Base-by-base conservation (phyloP, 2,113 vertebrate species). In the Egretta garzetta region DNA sequence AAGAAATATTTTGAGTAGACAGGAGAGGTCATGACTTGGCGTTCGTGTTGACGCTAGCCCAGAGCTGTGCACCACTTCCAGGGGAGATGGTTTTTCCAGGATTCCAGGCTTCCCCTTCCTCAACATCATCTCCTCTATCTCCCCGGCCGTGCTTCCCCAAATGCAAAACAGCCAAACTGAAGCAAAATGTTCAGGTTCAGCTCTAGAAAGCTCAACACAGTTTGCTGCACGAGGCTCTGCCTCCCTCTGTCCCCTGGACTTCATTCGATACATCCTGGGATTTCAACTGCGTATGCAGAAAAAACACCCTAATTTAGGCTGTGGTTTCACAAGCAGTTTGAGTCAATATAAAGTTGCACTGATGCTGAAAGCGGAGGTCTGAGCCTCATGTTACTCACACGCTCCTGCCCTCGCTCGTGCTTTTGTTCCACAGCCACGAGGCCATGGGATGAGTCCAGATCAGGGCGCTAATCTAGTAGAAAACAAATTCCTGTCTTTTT, bases 401-500 rank as follows among this genome's bases (percentile, higher is more conserved):
- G 50, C 32, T 77, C 73, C 83, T 67, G 86, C 83, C 55, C n/a
- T 77, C 2, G 0, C 72, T 76, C 12, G 3, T 27, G 73, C n/a
- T 87, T 77, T 91, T 84, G 47, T 85, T 81, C 80, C 47, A 62
- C 55, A 74, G 58, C 52, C 86, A 55, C 8, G 9, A 94, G 72
- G 83, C 9, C 3, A 43, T 56, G 76, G 80, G 90, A 93, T 68
- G 95, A 87, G 72, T 90, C 73, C 89, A 93, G 80, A 93, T 64
- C 87, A 52, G 86, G 89, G 73, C 50, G 66, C 60, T 84, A 73
- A 95, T 84, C 75, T 74, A 77, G 89, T 6, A 91, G 84, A 92
- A 88, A 97, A 88, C 24, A 97, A 92, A 96, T 83, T 83, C 88
- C 80, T 89, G 64, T 75, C 95, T 95, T 95, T 93, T 95, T 75